Percentiles rank a stretch among this genome's conserved stretches.
Conservation (phyloP, 2,797 vertebrate species). For the Rhincodon typus region DNA sequence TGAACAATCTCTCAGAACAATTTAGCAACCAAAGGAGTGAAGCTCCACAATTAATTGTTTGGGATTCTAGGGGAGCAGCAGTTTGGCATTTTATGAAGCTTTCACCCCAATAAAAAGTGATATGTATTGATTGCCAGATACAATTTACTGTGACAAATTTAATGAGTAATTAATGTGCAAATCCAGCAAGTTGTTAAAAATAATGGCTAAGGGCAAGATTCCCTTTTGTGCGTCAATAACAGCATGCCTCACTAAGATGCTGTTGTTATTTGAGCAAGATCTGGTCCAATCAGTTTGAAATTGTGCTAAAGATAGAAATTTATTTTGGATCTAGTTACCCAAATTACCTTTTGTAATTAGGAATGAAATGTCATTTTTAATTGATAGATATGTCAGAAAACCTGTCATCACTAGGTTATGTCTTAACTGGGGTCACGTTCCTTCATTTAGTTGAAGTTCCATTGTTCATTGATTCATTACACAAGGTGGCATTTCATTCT, state of each 20-base stretch:
- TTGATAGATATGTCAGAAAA: neutral
- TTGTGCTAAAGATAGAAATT: too few species aligned
- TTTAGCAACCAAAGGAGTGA: neutral
- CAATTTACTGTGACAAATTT: neutral
- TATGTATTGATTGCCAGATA: neutral
- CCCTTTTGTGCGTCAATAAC: too few species aligned
- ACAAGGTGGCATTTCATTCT: too few species aligned
- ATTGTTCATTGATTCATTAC: too few species aligned
- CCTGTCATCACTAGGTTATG: neutral
- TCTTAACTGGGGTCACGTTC: too few species aligned
- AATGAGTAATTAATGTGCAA: neutral
- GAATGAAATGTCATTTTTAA: neutral
- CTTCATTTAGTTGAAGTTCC: too few species aligned
- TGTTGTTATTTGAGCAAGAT: too few species aligned
- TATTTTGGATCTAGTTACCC: neutral
- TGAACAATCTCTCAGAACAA: neutral
- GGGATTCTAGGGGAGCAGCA: neutral
- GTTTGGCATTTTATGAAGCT: too few species aligned
- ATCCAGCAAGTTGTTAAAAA: neutral
- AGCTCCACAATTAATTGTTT: neutral
- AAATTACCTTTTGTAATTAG: neutral
- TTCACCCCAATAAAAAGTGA: neutral
- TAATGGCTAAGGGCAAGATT: neutral
- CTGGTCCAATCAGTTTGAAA: too few species aligned
- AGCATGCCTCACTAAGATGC: too few species aligned